Evolutionary conservation across 2,113 vertebrate genomes (phyloP).

Genomic region (Epinephelus lanceolatus): DNA sequence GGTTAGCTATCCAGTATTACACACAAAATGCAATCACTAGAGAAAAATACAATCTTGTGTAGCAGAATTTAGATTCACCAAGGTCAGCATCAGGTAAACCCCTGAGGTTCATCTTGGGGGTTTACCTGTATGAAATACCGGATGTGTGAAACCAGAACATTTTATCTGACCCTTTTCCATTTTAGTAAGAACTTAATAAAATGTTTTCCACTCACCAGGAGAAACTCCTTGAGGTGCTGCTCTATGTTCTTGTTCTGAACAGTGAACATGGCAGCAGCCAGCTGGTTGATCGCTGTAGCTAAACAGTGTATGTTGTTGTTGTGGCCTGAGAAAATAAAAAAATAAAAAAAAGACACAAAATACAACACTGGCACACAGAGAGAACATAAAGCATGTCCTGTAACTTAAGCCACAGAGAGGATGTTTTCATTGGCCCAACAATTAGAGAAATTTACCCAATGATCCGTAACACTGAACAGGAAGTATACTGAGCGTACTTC

Average conservation of each 20-base stretch:
- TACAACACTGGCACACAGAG: neutral
- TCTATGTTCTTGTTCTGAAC: constrained; percentile 92
- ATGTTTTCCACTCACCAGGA: constrained; percentile 86
- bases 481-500: constrained; percentile 58
- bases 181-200: neutral
- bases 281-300: constrained; percentile 90
- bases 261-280: constrained; percentile 93
- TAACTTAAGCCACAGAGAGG: constrained; percentile 22
- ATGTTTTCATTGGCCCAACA: constrained; percentile 39
- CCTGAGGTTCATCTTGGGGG: neutral
- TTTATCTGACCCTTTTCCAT: neutral
- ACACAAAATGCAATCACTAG: neutral
- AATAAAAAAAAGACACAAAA: neutral
- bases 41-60: neutral
- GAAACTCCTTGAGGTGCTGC: constrained; percentile 93
- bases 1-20: neutral
- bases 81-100: neutral
- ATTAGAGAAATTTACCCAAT: constrained; percentile 53
- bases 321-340: constrained; percentile 83
- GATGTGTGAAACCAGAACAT: neutral
- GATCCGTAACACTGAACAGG: constrained; percentile 51
- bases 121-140: neutral
- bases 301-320: constrained; percentile 95
- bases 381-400: constrained; percentile 17
- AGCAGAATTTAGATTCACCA: neutral